phyloP scores from a whole-genome alignment of 2,888 invertebrate genomes.

The Conistra vaccinii region DNA sequence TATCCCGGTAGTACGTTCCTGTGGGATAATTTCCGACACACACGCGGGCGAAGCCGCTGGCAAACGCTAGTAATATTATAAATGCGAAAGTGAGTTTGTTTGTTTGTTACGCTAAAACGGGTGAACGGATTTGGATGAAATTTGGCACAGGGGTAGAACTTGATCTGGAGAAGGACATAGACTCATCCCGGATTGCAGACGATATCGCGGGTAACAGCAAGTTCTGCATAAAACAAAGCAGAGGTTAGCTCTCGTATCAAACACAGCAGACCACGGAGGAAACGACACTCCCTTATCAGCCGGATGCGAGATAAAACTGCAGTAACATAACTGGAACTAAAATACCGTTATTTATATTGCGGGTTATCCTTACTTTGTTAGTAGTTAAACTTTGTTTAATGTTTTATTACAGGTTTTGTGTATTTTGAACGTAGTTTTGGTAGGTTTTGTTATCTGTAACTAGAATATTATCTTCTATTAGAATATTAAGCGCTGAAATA shows the following conservation, averaged over 20 bases:
- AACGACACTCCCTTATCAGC: constrained; percentile 72
- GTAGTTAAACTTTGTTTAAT: constrained; percentile 14
- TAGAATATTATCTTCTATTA: not conserved
- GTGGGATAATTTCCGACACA: too few species aligned
- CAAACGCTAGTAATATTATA: too few species aligned
- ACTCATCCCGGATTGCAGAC: too few species aligned
- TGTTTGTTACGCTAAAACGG: too few species aligned
- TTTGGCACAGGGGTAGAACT: too few species aligned
- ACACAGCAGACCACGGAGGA: constrained; percentile 66
- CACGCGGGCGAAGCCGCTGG: too few species aligned
- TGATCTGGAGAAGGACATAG: too few species aligned
- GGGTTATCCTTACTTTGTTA: constrained; percentile 47
- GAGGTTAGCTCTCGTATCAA: constrained; percentile 15
- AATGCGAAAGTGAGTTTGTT: too few species aligned
- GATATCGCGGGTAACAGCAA: too few species aligned
- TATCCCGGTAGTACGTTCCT: too few species aligned
- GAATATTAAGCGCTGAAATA: not conserved
- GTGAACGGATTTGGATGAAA: too few species aligned
- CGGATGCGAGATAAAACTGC: constrained; percentile 74
- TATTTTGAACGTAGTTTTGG: not conserved
- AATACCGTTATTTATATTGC: constrained; percentile 40
- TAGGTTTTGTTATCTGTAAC: not conserved
- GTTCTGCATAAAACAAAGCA: constrained; percentile 25
- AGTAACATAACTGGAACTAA: constrained; percentile 40
- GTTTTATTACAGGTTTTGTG: constrained; percentile 15